Conservation (phyloP, 2,797 vertebrate genomes). For the Gallirallus australis region DNA sequence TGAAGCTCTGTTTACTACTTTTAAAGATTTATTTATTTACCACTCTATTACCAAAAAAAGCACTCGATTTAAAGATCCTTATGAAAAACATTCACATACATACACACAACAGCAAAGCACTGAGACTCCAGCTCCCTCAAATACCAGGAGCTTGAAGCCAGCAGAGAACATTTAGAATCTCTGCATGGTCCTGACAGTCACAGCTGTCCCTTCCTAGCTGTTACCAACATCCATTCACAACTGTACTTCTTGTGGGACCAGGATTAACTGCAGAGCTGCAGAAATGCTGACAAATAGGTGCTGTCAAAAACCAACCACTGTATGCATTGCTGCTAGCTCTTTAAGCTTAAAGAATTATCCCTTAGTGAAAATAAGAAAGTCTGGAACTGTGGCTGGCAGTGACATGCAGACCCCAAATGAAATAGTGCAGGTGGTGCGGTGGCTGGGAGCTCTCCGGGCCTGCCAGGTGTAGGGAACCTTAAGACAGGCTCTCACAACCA, state of each 20-base stretch:
- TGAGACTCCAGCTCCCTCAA: neutral
- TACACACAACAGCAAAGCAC: neutral
- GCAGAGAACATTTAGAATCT: neutral
- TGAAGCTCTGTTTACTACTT: neutral
- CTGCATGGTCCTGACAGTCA: neutral
- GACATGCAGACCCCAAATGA: rapidly evolving
- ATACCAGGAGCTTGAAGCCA: neutral
- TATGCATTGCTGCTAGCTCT: neutral
- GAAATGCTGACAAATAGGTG: neutral
- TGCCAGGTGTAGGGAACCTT: neutral
- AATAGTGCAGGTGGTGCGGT: rapidly evolving
- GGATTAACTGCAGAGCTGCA: neutral
- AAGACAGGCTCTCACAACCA: neutral
- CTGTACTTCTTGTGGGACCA: neutral
- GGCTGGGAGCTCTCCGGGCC: neutral
- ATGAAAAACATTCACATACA: neutral
- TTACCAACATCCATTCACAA: neutral
- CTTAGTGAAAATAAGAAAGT: neutral
- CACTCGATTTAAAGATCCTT: neutral
- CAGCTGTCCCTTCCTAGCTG: neutral
- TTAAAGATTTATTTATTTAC: neutral
- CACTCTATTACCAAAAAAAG: neutral
- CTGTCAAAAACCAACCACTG: neutral
- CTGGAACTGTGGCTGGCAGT: neutral
- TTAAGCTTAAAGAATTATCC: neutral